Base-by-base conservation (phyloP, 2,888 invertebrate species). In the Dynastes tityus region DNA sequence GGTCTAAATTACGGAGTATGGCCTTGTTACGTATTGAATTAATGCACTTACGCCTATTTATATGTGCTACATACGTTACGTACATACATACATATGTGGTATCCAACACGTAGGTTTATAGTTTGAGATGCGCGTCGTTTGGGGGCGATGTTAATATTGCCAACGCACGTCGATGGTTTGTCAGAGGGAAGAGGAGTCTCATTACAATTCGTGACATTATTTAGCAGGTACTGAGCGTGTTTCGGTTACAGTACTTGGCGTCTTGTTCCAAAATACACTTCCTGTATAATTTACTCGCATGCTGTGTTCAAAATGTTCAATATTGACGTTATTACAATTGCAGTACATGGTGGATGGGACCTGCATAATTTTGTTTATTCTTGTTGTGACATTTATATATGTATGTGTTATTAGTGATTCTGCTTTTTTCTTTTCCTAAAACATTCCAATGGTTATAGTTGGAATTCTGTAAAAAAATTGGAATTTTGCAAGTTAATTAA, bases 161-260 rank as follows among this genome's bases (percentile, higher is more conserved):
- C 61, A 77, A 68, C 71, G 70, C 61, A 77, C 71, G 71, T 68
- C 53, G 77, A 70, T 67, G 77, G 77, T 77, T 77, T 77, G 70
- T 77, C 77, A 71, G 71, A 71, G 58, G 55, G 71, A 58, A 71
- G 71, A 68, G 71, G 58, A 71, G 58, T 71, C 71, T 71, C 71
- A 71, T 71, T 71, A 71, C 71, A 71, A 71, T 71, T 71, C 71
- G 58, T n/a, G 55, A 71, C 71, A 71, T 71, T 71, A 53, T 8
- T 8, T 32, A 32, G 70, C 55, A 70, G 29, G 49, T 55, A 71
- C 29, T 55, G 55, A 71, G 71, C 71, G 71, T 71, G 58, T 55
- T 71, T 55, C 71, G 71, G 71, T 71, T 71, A 71, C 71, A 29
- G 37, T 37, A 16, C 16, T 71, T 37, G 37, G 32, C 55, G 37